Percentiles rank a stretch among this genome's conserved stretches.
Evolutionary conservation across 2,113 vertebrate species (phyloP).

Genomic region (Sus scrofa): T2T-Sscrofa CM000813.6:140247001-140247500

Average conservation of each 20-base stretch:
- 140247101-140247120: not conserved
- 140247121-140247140: not conserved
- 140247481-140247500: not conserved
- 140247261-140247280: not conserved
- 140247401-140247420: not conserved
- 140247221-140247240: not conserved
- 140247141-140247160: not conserved
- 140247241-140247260: not conserved
- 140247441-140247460: not conserved
- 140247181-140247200: not conserved
- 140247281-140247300: not conserved
- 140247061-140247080: not conserved
- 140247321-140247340: not conserved
- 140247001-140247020: too few relatives aligned
- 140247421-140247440: not conserved
- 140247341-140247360: not conserved
- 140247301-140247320: not conserved
- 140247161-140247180: not conserved
- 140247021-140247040: too few relatives aligned
- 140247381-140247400: not conserved
- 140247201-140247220: not conserved
- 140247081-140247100: not conserved
- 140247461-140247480: not conserved
- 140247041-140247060: too few relatives aligned
- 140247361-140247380: not conserved